Conservation (phyloP, 1,140 invertebrate species). For the Mamestra configurata region DNA sequence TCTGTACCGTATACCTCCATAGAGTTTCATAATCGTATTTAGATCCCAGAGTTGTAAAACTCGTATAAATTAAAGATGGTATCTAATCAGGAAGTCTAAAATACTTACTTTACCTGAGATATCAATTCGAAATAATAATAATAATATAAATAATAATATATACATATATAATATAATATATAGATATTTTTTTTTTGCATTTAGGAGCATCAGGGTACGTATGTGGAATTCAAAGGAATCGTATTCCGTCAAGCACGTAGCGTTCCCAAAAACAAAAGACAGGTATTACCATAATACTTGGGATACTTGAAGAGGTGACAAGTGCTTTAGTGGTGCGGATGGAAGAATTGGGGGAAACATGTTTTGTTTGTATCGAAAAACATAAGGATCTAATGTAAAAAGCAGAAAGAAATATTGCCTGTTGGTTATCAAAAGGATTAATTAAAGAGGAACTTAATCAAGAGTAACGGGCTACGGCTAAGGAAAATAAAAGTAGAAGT, state of each 20-base stretch:
- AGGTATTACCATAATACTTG: constrained; percentile 11
- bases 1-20: no score
- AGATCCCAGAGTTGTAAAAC: neutral
- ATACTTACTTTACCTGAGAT: no score
- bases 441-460: no score
- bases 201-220: neutral
- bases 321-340: neutral
- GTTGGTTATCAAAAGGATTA: no score
- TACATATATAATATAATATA: no score
- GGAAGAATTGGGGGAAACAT: neutral
- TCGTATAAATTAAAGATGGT: neutral
- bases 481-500: no score
- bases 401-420: no score
- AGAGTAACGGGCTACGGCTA: no score
- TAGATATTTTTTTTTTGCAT: no score
- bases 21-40: neutral
- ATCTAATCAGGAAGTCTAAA: no score
- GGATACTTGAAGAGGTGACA: neutral
- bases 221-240: constrained; percentile 11
- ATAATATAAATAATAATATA: no score
- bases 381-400: neutral
- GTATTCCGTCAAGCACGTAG: neutral
- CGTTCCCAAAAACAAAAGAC: neutral
- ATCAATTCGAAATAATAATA: no score
- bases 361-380: neutral